Percentiles rank a stretch among this genome's conserved stretches.
These are phyloP conservation scores for Carpatolechia fugitivella DNA, from an alignment of 2,888 invertebrate genomes.

Conservation along the genomic window DNA sequence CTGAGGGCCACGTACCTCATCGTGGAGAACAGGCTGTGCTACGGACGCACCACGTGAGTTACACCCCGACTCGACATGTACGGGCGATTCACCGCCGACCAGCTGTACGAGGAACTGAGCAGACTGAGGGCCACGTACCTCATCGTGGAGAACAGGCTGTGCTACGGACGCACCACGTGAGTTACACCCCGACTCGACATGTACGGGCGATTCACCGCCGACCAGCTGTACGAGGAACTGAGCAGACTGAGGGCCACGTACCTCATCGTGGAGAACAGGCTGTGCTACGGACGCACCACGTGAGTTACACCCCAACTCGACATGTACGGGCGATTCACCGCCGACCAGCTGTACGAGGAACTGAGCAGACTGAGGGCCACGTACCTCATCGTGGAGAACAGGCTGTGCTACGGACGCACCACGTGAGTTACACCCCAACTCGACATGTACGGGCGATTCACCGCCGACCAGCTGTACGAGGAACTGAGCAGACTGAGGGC, in stretches of 20 bases:
- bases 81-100: no score
- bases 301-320: no score
- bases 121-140: no score
- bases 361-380: conserved; percentile 79
- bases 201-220: no score
- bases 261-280: conserved; percentile 84
- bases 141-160: no score
- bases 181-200: no score
- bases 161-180: no score
- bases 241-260: conserved; percentile 85
- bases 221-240: no score
- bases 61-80: no score
- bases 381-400: conserved; percentile 86
- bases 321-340: no score
- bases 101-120: no score
- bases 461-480: neutral
- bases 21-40: neutral
- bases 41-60: neutral
- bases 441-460: neutral
- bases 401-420: conserved; percentile 82
- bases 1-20: no score
- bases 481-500: conserved; percentile 72
- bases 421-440: neutral
- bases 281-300: conserved; percentile 83
- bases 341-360: neutral